Base-by-base conservation (phyloP, 2,888 invertebrate genomes). In the Ethmia dodecea region DNA sequence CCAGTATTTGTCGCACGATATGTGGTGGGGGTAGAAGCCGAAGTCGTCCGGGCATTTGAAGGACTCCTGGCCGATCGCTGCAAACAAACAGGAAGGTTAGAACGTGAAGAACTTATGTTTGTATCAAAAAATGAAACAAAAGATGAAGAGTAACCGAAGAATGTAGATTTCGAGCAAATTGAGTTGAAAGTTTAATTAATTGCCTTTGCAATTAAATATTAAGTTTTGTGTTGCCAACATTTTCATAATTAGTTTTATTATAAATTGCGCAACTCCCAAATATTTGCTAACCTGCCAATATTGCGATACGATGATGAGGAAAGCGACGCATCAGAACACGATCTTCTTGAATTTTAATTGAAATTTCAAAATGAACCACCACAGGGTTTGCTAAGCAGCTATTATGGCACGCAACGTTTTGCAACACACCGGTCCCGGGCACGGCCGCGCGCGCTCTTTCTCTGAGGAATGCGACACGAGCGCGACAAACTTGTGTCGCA, bases 1-100 rank as follows among this genome's bases (percentile, higher is more conserved):
- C 94, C 95, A 97, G 86, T 97, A 97, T 80, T 96, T 96, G 88
- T 97, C 97, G 76, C 97, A 97, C 31, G 95, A 95, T 42, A 88
- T 70, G 68, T 92, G 92, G 80, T 97, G 96, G 38, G 96, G 95
- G 86, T 96, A 97, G 89, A 96, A 97, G 18, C 96, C 97, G 71
- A 94, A 96, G 74, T 96, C 96, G 67, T 96, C 95, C 18, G 96
- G 96, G 66, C 97, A 97, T 88, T 96, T 95, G 90, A 96, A 97
- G 65, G 87, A 89, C 52, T 94, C 94, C 79, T 95, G 95, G 53
- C 90, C 93, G 63, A 88, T 87, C 62, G 89, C 91, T 93, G 88
- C 22, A 83, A 87, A 58, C 48, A 61, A 54, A 57, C 47, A 45
- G 5, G n/a, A 5, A 20, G 20, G 8, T 20, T 20, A 20, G n/a